These are phyloP conservation scores for Pseudomyrmex pallidus DNA, from an alignment of 1,140 invertebrate species.

Conservation along the genomic window DNA sequence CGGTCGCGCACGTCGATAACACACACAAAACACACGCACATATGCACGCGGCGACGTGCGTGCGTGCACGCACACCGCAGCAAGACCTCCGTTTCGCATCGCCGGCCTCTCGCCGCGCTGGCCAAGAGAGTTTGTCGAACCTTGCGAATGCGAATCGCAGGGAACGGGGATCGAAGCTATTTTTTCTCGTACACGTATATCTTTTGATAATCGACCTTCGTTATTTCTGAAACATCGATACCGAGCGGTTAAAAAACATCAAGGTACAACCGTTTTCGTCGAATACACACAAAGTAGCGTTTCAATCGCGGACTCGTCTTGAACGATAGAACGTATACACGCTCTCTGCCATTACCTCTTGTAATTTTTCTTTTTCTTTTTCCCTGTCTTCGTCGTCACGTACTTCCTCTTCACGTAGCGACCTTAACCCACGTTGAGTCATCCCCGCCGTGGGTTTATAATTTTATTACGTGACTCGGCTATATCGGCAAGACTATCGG, in stretches of 20 bases:
- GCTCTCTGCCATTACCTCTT: not conserved
- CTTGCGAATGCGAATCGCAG: constrained; percentile 11
- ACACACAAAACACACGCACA: not conserved
- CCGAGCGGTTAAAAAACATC: not conserved
- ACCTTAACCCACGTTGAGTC: constrained; percentile 55
- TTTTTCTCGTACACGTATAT: not conserved
- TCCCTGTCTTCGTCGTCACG: constrained; percentile 22
- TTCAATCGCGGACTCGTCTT: constrained; percentile 18
- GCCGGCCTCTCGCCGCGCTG: constrained; percentile 7
- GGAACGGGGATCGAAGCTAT: not conserved
- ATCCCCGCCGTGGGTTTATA: constrained; percentile 35
- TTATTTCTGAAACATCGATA: not conserved
- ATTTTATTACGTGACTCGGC: constrained; percentile 60
- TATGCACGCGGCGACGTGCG: not conserved
- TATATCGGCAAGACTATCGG: constrained; percentile 31
- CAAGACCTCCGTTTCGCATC: constrained; percentile 7
- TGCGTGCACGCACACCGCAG: not conserved
- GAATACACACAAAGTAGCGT: not conserved
- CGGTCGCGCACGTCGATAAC: constrained; percentile 10
- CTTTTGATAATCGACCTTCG: not conserved
- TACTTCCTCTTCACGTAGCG: constrained; percentile 52
- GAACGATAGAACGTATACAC: not conserved
- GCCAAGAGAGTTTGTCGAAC: constrained; percentile 46
- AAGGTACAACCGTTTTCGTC: not conserved
- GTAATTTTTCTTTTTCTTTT: not conserved